A percentile compares a stretch with the other conserved stretches of the same genome.
Evolutionary conservation across 2,888 invertebrate species (phyloP).

Genomic region (Tachina lurida): DNA sequence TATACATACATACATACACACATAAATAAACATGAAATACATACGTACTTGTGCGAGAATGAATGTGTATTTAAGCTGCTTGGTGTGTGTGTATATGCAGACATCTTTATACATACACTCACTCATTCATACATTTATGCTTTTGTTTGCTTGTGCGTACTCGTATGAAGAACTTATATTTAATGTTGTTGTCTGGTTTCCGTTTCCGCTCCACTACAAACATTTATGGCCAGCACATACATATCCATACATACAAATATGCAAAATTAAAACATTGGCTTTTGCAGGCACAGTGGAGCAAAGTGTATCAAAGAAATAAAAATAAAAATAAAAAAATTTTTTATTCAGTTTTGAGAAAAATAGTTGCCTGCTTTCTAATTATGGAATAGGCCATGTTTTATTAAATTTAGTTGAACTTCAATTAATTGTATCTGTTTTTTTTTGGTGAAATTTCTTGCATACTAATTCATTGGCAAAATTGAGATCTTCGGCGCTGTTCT

Average conservation of each 20-base stretch:
- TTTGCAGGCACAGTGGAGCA: background rate
- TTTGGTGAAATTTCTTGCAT: too few relatives aligned
- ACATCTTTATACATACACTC: too few relatives aligned
- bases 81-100: background rate
- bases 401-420: too few relatives aligned
- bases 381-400: too few relatives aligned
- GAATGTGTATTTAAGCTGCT: background rate
- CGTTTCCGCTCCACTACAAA: slow-evolving; percentile 72
- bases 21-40: slow-evolving; percentile 9
- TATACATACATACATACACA: slow-evolving; percentile 20
- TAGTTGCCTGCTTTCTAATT: too few relatives aligned
- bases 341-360: too few relatives aligned
- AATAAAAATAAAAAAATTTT: too few relatives aligned
- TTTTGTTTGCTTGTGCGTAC: background rate
- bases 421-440: too few relatives aligned
- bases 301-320: background rate
- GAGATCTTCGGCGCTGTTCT: too few relatives aligned
- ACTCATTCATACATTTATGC: background rate
- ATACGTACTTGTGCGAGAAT: background rate
- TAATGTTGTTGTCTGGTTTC: slow-evolving; percentile 78
- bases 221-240: slow-evolving; percentile 29
- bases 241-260: slow-evolving; percentile 7
- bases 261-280: background rate
- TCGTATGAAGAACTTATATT: slow-evolving; percentile 29
- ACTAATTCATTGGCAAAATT: too few relatives aligned